phyloP scores from a whole-genome alignment of 2,888 invertebrate genomes.

The Cerastis rubricosa region DNA sequence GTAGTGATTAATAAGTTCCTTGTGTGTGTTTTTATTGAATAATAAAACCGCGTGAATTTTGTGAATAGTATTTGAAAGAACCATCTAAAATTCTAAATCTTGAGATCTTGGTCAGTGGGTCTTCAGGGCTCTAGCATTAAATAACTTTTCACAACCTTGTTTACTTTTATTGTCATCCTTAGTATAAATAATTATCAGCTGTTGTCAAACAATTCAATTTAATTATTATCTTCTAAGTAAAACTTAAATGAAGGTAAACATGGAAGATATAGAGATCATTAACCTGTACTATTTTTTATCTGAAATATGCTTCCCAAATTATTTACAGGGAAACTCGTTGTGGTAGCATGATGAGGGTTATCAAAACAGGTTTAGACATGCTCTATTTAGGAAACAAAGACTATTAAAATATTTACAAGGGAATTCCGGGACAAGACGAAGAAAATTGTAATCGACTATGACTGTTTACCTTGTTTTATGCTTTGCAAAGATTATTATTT shows the following conservation, averaged over 20 bases:
- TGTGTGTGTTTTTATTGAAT: background rate
- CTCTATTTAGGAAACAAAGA: background rate
- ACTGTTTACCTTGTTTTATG: background rate
- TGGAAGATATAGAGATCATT: background rate
- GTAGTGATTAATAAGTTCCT: background rate
- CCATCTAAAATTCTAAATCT: background rate
- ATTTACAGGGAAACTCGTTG: no score
- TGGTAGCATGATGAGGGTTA: background rate
- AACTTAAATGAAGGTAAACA: background rate
- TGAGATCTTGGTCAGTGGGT: background rate
- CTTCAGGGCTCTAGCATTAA: background rate
- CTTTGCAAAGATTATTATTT: background rate
- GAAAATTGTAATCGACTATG: background rate
- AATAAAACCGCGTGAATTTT: background rate
- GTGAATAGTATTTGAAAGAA: background rate
- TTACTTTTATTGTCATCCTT: background rate
- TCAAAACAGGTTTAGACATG: slow-evolving; percentile 1
- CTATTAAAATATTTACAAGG: background rate
- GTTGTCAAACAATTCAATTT: background rate
- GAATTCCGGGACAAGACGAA: background rate
- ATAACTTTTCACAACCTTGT: background rate
- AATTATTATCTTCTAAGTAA: background rate
- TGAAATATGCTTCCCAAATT: background rate
- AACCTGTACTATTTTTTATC: background rate
- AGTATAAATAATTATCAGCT: background rate